Base-by-base conservation (phyloP, 1,140 invertebrate genomes). In the Brachionus angularis region DNA sequence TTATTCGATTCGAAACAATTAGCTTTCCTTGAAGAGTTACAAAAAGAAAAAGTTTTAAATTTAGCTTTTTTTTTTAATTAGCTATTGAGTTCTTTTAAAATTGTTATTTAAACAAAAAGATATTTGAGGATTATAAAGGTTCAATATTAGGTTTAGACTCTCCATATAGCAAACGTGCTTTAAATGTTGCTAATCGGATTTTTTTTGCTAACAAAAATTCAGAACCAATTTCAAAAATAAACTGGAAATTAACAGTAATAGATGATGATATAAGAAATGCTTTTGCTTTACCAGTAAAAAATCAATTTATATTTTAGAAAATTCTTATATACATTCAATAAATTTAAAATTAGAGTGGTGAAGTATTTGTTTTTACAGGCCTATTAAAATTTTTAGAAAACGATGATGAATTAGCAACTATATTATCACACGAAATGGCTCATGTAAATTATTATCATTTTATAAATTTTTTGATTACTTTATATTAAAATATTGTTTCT, bases 361-460 rank as follows among this genome's bases (percentile, higher is more conserved):
- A 84, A 74, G 86, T 88, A 33, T 86, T 87, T 78, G 81, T 88
- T 0, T 86, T 84, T 73, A 77, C 80, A 53, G 86, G 86, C 16
- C 80, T 87, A 73, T 73, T 88, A 10, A 75, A 85, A 0, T 71
- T 85, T 14, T 81, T 83, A 12, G 74, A 80, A 42, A 85, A 80
- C 74, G 84, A 86, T 72, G 85, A 88, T 76, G 84, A 87, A 75
- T 75, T 88, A 2, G 86, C 81, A 18, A 77, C 84, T 52, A 78
- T 88, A 52, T 75, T 88, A 34, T 83, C 83, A n/a, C 87, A 88
- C 78, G 87, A 88, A 79, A 86, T 88, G 78, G 82, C 86, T 36
- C 87, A 88, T 78, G n/a, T n/a, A n/a, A n/a, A n/a, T n/a, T n/a
- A n/a, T n/a, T n/a, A n/a, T n/a, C n/a, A n/a, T n/a, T n/a, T n/a